phyloP scores from a whole-genome alignment of 2,888 invertebrate species.

The Noctua janthina region DNA sequence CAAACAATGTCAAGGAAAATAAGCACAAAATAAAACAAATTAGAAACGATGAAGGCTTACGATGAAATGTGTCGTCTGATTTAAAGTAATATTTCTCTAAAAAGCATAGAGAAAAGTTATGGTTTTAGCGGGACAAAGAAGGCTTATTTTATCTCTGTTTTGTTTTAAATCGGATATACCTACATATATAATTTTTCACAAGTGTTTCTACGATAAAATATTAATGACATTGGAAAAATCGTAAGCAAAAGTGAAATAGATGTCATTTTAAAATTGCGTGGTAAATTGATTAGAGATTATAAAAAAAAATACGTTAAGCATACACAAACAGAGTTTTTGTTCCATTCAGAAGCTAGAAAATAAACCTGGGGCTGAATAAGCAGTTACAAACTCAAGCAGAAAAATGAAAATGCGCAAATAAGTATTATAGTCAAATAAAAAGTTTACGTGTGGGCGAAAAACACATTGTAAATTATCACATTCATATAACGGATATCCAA shows the following conservation, averaged over 20 bases:
- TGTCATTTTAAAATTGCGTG: not conserved
- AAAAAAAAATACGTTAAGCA: not conserved
- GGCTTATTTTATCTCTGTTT: not conserved
- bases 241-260: not conserved
- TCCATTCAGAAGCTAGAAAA: not conserved
- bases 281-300: not conserved
- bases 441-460: not conserved
- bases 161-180: not conserved
- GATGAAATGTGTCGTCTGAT: slow-evolving; percentile 5
- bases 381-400: not conserved
- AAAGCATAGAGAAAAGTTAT: slow-evolving; percentile 7
- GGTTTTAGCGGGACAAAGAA: not conserved
- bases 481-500: not conserved
- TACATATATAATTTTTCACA: not conserved
- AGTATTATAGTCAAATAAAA: not conserved
- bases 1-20: slow-evolving; percentile 44
- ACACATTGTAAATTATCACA: not conserved
- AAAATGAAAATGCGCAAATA: not conserved
- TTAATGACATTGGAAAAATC: not conserved
- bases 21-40: slow-evolving; percentile 25
- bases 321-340: not conserved
- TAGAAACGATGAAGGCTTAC: not conserved
- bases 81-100: slow-evolving; percentile 21
- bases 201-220: not conserved
- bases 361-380: not conserved